phyloP scores from a whole-genome alignment of 2,888 invertebrate genomes.

The Litoditis marina region DNA sequence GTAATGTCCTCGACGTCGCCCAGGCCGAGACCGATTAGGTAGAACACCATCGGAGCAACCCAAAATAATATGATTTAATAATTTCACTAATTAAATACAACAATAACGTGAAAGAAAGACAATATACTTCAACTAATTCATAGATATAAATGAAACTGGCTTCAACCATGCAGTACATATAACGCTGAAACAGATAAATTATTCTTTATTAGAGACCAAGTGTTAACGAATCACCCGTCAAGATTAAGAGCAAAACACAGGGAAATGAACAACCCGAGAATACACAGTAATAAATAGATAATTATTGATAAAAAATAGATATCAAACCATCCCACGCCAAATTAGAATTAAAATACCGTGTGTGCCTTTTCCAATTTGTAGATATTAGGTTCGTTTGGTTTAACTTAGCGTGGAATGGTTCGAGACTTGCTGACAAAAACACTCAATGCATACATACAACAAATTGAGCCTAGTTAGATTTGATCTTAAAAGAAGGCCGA shows the following conservation, averaged over 20 bases:
- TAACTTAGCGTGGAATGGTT: too few relatives aligned
- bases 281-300: background rate
- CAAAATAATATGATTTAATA: background rate
- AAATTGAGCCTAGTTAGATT: conserved; percentile 18
- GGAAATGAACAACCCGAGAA: too few relatives aligned
- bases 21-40: conserved; percentile 88
- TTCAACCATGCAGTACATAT: too few relatives aligned
- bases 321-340: background rate
- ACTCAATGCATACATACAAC: conserved; percentile 1
- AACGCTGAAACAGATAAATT: too few relatives aligned
- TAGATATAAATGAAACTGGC: too few relatives aligned
- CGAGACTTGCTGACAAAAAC: conserved; percentile 13
- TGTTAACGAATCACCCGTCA: too few relatives aligned
- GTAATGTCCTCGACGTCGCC: conserved; percentile 94
- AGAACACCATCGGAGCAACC: conserved; percentile 72
- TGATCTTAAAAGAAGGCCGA: conserved; percentile 13
- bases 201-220: too few relatives aligned
- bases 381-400: too few relatives aligned
- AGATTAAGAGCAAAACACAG: too few relatives aligned
- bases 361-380: too few relatives aligned
- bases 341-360: too few relatives aligned
- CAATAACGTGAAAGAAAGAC: background rate
- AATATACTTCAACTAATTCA: too few relatives aligned
- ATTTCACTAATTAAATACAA: background rate
- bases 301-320: background rate